Base-by-base conservation (phyloP, 1,140 invertebrate species). In the Pararge aegeria region DNA sequence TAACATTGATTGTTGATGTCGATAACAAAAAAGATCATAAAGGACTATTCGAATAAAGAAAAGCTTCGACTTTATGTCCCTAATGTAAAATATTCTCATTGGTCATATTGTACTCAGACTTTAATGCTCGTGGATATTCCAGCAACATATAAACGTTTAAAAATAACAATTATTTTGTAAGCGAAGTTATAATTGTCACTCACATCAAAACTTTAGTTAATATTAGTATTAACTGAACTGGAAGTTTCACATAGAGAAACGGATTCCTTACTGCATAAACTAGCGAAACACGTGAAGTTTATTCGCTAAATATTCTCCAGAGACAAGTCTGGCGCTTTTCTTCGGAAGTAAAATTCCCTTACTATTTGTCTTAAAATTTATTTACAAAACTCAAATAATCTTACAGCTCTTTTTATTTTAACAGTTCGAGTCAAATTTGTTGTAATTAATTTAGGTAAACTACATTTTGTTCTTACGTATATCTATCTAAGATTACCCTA, bases 301-400 rank as follows among this genome's bases (percentile, higher is more conserved):
- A 73, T 84, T 83, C 80, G 73, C 71, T 75, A 85, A 87, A 85
- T 85, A 87, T 84, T 73, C 83, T 70, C 71, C 13, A 52, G 83
- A 80, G 80, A 83, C 65, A 58, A 61, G 69, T 74, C 70, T 73
- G 54, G 71, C 66, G 60, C 63, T 56, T 40, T 55, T 66, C 63
- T 63, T 66, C 60, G 49, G 68, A 68, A 62, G 62, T 64, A 44
- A 46, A 44, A 18, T 20, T 15, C 19, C 59, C 59, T 30, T 61
- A 61, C 59, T 34, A 61, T 51, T 40, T 52, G 57, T 12, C 7
- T 12, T 7, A 10, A n/a, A 34, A 10, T 30, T 10, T 1, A 1
- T 3, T 27, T 27, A 3, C 24, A 7, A 27, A 27, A 27, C 3
- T 27, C 7, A 27, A 27, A 27, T 27, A 3, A 3, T 7, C 3